Percentiles rank a stretch among this genome's conserved stretches.
Conservation (phyloP, 2,113 vertebrate species). For the Columba livia region DNA sequence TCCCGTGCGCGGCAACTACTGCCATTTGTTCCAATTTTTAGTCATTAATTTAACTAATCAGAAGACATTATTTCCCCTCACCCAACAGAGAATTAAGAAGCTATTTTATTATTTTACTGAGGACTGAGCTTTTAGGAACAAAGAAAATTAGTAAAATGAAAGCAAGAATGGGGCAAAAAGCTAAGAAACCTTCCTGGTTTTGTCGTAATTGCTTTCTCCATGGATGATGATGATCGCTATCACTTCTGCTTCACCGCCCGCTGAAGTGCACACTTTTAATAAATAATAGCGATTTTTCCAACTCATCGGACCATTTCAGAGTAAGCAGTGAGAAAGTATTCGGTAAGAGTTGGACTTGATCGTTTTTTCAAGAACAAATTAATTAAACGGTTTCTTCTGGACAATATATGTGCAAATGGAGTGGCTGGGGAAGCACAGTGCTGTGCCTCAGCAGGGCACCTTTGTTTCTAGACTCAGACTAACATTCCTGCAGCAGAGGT, state of each 20-base stretch:
- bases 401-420: background rate
- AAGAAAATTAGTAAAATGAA: background rate
- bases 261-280: conserved; percentile 1
- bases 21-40: background rate
- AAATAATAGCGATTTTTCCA: conserved; percentile 55
- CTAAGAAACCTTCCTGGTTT: conserved; percentile 31
- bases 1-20: background rate
- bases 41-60: background rate
- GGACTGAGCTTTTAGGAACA: background rate
- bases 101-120: background rate
- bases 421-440: background rate
- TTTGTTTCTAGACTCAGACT: background rate
- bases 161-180: background rate
- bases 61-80: background rate
- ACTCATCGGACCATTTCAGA: conserved; percentile 35
- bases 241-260: background rate
- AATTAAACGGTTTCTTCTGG: conserved; percentile 20
- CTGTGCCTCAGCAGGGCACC: background rate
- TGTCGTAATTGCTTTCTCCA: conserved; percentile 21
- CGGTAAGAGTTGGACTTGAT: background rate
- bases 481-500: background rate
- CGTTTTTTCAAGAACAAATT: background rate
- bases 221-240: background rate
- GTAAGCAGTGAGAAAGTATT: conserved; percentile 16
- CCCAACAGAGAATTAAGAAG: background rate